Evolutionary conservation across 2,888 invertebrate genomes (phyloP).

Genomic region (Holacanthella duospinosa): DNA sequence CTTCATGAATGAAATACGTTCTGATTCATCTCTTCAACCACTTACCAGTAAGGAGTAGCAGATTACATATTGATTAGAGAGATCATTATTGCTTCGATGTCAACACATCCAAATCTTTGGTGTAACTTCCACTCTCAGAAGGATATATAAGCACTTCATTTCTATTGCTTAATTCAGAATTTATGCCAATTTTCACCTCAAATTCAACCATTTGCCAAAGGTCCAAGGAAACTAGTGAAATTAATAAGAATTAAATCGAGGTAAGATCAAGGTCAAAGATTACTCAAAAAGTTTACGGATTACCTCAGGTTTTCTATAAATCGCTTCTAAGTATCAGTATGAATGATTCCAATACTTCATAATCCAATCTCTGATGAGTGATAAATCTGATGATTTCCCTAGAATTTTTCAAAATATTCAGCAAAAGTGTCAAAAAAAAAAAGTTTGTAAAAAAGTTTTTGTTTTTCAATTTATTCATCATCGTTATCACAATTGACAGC

Average conservation of each 20-base stretch:
- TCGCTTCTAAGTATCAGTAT: too few species aligned
- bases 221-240: too few species aligned
- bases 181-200: neutral
- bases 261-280: too few species aligned
- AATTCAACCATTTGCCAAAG: neutral
- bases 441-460: too few species aligned
- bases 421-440: too few species aligned
- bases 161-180: neutral
- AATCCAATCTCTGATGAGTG: too few species aligned
- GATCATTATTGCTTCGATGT: neutral
- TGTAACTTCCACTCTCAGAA: neutral
- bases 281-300: too few species aligned
- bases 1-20: constrained; percentile 7
- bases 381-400: too few species aligned
- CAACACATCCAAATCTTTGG: neutral
- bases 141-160: neutral
- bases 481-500: neutral
- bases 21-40: constrained; percentile 7
- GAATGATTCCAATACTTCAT: too few species aligned
- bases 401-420: too few species aligned
- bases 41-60: neutral
- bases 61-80: neutral
- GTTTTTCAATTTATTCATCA: neutral
- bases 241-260: too few species aligned
- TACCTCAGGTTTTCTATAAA: too few species aligned